Evolutionary conservation across 2,888 invertebrate species (phyloP).

Genomic region (Allophyes oxyacanthae): DNA sequence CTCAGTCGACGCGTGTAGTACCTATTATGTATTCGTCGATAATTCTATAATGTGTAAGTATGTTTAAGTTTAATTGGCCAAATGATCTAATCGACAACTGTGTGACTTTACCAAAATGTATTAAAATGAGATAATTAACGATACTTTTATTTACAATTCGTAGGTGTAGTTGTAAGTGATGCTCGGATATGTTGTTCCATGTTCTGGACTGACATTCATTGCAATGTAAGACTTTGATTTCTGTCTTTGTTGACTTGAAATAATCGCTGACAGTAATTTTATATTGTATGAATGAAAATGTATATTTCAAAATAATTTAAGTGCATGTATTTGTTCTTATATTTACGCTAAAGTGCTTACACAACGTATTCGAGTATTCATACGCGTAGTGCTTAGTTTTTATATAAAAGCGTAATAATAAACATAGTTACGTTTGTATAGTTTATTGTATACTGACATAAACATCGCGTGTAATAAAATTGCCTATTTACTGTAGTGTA

Average conservation of each 20-base stretch:
- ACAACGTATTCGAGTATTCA: slow-evolving; percentile 38
- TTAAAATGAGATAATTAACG: slow-evolving; percentile 62
- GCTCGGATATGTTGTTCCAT: slow-evolving; percentile 30
- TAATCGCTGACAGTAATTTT: no score
- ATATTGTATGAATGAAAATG: slow-evolving; percentile 2
- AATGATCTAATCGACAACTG: slow-evolving; percentile 67
- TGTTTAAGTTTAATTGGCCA: slow-evolving; percentile 71
- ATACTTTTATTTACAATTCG: slow-evolving; percentile 54
- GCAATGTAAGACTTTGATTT: background rate
- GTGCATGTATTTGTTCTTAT: background rate
- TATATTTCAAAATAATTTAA: background rate
- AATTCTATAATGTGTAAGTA: slow-evolving; percentile 45
- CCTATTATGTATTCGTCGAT: slow-evolving; percentile 22
- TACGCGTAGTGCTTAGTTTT: slow-evolving; percentile 53
- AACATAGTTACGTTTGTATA: slow-evolving; percentile 77
- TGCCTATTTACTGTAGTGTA: slow-evolving; percentile 58
- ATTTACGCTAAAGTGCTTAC: background rate
- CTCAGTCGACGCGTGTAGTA: slow-evolving; percentile 10
- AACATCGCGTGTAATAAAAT: slow-evolving; percentile 58
- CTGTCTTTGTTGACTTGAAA: background rate
- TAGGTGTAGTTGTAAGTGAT: slow-evolving; percentile 37
- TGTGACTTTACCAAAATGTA: slow-evolving; percentile 74
- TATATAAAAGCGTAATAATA: slow-evolving; percentile 60
- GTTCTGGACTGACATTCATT: background rate
- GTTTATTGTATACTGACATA: slow-evolving; percentile 71